Base-by-base conservation (phyloP, 64 coral and sea anemone genomes). In the Exaiptasia diaphana region DNA sequence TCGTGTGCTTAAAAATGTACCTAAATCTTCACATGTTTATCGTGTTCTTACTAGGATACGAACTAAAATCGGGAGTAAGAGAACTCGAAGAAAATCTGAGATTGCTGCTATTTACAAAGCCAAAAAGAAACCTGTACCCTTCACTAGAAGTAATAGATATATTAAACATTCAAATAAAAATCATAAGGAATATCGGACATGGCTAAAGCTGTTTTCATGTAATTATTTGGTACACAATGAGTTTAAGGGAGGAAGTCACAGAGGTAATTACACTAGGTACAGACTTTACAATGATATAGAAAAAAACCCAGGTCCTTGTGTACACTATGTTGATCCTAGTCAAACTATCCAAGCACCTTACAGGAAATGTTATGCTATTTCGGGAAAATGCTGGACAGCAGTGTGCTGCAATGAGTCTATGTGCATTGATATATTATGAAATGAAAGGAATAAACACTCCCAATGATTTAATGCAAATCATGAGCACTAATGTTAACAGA, bases 401-500 rank as follows among this genome's bases (percentile, higher is more conserved):
- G 28, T 74, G 70, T 43, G 38, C 43, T 42, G 70, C 70, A 74
- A 74, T 41, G 72, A 67, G 27, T 67, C 35, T 67, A n/a, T 67
- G 62, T 67, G 62, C 62, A 4, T 38, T 67, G 17, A 67, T 75
- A 27, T 75, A 75, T 32, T 18, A 75, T 27, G 20, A 75, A 28
- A 75, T 30, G 29, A 75, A 75, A 33, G 29, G n/a, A 50, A 75
- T 75, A 50, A 75, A 9, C 22, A 35, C 42, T 50, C 4, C 41
- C 27, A 75, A 28, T 27, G 72, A 75, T 38, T 53, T 75, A 38
- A 15, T 45, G 17, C 22, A 52, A 31, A 52, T 24, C 12, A 75
- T 75, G 14, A 18, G 52, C 28, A 50, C 39, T 90, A 68, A 49
- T 90, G 72, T 50, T 52, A 50, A 75, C 41, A 25, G 72, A 75